Conservation (phyloP, 2,113 vertebrate genomes). For the Penelope pileata region DNA sequence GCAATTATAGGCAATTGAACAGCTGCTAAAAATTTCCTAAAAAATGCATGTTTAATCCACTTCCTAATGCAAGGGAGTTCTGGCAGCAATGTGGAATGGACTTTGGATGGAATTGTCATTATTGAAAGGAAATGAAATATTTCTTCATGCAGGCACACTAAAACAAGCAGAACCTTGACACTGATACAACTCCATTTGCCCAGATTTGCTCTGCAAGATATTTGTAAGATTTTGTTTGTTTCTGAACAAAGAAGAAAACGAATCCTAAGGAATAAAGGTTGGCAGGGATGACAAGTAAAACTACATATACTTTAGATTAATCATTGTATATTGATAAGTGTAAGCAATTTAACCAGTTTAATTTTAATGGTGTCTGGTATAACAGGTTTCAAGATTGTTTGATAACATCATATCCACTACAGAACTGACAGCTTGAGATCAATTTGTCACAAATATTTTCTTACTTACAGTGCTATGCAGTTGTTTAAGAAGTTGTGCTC, state of each 20-base stretch:
- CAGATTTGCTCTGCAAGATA: neutral
- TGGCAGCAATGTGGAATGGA: neutral
- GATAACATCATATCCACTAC: neutral
- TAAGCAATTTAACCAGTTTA: neutral
- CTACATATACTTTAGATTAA: neutral
- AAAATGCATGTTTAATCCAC: neutral
- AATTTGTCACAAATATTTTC: neutral
- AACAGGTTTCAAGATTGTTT: neutral
- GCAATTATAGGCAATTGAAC: neutral
- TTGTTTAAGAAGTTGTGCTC: neutral
- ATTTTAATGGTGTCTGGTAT: neutral
- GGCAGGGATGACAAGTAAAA: neutral
- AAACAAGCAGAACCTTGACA: neutral
- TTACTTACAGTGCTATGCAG: neutral
- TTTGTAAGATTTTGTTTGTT: neutral
- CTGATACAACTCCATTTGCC: neutral
- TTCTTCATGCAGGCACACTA: neutral
- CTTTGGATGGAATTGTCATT: neutral
- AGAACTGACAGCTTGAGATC: neutral
- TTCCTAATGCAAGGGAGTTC: neutral
- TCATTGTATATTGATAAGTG: neutral
- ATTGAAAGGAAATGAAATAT: neutral
- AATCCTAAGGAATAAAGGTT: neutral
- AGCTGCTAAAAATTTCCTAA: neutral
- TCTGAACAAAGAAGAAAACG: neutral